Percentiles rank a stretch among this genome's conserved stretches.
Evolutionary conservation across 2,113 vertebrate species (phyloP).

Genomic region (Passer domesticus): DNA sequence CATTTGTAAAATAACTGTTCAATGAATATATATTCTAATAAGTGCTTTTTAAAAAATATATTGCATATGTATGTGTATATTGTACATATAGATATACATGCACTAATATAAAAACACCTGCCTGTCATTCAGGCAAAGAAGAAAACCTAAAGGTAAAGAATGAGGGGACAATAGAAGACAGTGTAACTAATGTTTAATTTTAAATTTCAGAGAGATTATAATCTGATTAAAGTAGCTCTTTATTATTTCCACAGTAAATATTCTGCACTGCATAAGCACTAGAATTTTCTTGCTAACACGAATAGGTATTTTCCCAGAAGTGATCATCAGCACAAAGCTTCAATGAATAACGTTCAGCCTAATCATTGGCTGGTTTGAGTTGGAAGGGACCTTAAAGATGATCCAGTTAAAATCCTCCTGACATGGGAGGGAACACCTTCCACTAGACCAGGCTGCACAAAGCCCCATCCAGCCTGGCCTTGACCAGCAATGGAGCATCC

Average conservation of each 20-base stretch:
- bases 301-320: neutral
- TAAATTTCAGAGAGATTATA: neutral
- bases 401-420: neutral
- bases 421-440: neutral
- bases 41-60: neutral
- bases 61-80: neutral
- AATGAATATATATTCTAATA: neutral
- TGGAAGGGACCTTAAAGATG: neutral
- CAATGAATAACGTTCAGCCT: neutral
- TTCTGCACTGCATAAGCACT: neutral
- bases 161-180: neutral
- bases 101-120: neutral
- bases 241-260: neutral
- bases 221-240: neutral
- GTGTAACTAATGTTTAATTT: neutral
- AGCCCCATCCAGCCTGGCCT: neutral
- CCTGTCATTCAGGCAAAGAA: neutral
- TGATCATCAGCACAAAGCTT: neutral
- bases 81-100: no score
- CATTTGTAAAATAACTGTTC: neutral
- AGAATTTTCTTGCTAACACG: neutral
- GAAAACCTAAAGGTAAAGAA: neutral
- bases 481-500: neutral
- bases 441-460: neutral
- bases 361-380: neutral